Percentiles rank a stretch among this genome's conserved stretches.
Conservation (phyloP, 2,113 vertebrate genomes). For the Peromyscus polionotus region DNA sequence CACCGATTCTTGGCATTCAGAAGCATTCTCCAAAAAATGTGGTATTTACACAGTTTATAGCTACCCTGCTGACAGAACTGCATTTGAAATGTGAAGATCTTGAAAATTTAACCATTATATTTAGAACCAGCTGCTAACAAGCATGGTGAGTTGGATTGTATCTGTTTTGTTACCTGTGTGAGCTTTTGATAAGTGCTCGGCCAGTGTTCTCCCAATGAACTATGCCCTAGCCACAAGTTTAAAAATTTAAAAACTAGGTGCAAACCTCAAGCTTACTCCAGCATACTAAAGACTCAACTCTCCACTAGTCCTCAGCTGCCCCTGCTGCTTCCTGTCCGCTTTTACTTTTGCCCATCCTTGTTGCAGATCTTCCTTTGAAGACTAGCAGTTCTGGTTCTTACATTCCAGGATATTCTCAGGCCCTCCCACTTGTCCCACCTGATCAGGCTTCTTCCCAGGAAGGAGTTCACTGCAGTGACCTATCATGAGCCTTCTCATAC, state of each 20-base stretch:
- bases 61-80: slow-evolving; percentile 87
- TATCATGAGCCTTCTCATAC: neutral
- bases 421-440: neutral
- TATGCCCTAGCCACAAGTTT: neutral
- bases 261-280: neutral
- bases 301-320: neutral
- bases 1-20: slow-evolving; percentile 80
- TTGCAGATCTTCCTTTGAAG: neutral
- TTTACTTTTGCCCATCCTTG: neutral
- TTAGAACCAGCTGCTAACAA: slow-evolving; percentile 78
- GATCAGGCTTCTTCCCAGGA: slow-evolving; percentile 7
- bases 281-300: neutral
- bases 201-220: neutral
- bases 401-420: neutral
- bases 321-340: neutral
- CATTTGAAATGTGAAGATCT: slow-evolving; percentile 88
- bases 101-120: slow-evolving; percentile 87
- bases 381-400: neutral
- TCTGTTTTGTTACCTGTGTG: neutral
- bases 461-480: neutral
- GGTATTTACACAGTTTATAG: slow-evolving; percentile 86
- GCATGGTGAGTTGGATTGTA: slow-evolving; percentile 80
- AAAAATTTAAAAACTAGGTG: slow-evolving; percentile 1
- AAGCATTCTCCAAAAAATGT: slow-evolving; percentile 80
- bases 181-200: neutral